Evolutionary conservation across 2,797 vertebrate species (phyloP).

Genomic region (Percopsis omiscomaycus): DNA sequence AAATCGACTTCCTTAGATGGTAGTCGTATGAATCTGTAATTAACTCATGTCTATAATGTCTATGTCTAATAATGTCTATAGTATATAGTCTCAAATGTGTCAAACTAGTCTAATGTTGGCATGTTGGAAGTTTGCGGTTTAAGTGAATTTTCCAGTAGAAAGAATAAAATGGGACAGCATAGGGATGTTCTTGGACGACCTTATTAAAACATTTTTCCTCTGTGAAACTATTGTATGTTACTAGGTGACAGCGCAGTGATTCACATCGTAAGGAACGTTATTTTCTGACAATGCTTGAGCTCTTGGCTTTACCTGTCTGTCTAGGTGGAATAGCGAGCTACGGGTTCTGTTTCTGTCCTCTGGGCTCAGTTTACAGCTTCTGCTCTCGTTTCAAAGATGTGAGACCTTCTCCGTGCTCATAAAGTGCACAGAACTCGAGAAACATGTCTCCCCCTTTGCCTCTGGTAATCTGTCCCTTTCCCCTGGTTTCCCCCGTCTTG

Average conservation of each 20-base stretch:
- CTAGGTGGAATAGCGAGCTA: conserved; percentile 24
- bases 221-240: neutral
- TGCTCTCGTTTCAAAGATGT: conserved; percentile 24
- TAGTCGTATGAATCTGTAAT: too few species aligned
- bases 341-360: conserved; percentile 20
- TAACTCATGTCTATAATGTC: too few species aligned
- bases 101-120: too few species aligned
- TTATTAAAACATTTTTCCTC: neutral
- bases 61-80: too few species aligned
- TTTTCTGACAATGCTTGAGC: conserved; percentile 26
- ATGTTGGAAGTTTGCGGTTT: too few species aligned
- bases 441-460: conserved; percentile 11
- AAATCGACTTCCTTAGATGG: too few species aligned
- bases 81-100: too few species aligned
- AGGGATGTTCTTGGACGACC: neutral
- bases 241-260: neutral
- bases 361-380: conserved; percentile 21
- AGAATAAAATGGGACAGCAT: neutral
- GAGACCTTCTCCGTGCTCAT: conserved; percentile 25
- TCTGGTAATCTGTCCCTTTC: neutral
- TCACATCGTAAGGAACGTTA: conserved; percentile 12
- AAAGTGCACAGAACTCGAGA: conserved; percentile 15
- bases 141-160: neutral
- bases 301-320: conserved; percentile 6
- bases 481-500: neutral